Base-by-base conservation (phyloP, 2,888 invertebrate genomes). In the Invenusta paracnida region DNA sequence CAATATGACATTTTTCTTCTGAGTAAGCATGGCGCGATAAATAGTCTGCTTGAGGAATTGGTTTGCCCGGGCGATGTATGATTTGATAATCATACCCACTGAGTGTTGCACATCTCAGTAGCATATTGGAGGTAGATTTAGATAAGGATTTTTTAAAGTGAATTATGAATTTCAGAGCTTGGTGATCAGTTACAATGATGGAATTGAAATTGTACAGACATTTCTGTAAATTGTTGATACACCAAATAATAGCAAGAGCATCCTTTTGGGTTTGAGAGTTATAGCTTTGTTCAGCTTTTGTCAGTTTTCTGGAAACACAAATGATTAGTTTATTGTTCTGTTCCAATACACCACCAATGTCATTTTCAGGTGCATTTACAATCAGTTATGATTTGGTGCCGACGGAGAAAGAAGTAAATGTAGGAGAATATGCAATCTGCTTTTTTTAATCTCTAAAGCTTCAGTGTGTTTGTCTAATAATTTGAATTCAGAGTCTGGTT, bases 261-360 rank as follows among this genome's bases (percentile, higher is more conserved):
- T 73, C 73, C 25, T 73, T 73, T 73, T 73, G 73, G 5, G 73
- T 73, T 25, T 73, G 73, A 73, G 73, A 73, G n/a, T n/a, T n/a
- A 73, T 73, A 73, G 2, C 73, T 23, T 23, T 82, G 17, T 73
- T 73, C 73, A n/a, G 73, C 27, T 73, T 73, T 13, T 23, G 73
- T 13, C 17, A 73, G 73, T 73, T 73, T 73, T 13, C 23, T 13
- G 2, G 73, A 73, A n/a, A 73, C 23, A 23, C 73, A 73, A 23
- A 73, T 73, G 5, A 73, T 23, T n/a, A 23, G 27, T 5, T 73
- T 5, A 23, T 23, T 2, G 5, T 13, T 23, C 23, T 73, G 73
- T 23, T 73, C 25, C 25, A 73, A 23, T 5, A 73, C 25, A n/a
- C 73, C 73, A n/a, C 73, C 73, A 13, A 73, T 73, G 2, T 2